Evolutionary conservation across 2,113 vertebrate genomes (phyloP).

Genomic region (Sterrhoptilus dennistouni): DNA sequence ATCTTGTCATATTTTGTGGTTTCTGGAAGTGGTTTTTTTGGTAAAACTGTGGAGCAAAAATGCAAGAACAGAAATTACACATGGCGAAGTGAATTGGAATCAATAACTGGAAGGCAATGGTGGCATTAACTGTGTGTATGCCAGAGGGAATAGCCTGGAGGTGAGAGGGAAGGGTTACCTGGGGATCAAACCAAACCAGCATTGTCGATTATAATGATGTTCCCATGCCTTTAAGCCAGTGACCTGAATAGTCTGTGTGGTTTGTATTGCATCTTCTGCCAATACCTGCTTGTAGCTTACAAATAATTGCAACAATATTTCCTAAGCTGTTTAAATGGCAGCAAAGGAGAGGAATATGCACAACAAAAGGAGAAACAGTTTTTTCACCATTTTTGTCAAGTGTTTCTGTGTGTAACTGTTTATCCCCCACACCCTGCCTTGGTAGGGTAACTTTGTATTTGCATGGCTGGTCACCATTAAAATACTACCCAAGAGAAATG

Average conservation of each 20-base stretch:
- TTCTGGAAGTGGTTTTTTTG: not conserved
- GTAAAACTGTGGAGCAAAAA: not conserved
- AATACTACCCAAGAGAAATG: not conserved
- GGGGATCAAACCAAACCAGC: not conserved
- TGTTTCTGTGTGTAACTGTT: not conserved
- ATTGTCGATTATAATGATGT: not conserved
- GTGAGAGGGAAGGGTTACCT: not conserved
- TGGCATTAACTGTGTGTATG: not conserved
- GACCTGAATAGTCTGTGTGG: not conserved
- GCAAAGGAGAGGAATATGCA: not conserved
- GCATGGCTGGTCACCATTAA: not conserved
- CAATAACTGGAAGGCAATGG: not conserved
- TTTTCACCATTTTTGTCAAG: not conserved
- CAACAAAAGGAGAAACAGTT: not conserved
- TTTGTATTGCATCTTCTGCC: not conserved
- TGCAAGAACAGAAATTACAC: not conserved
- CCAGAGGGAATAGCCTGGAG: not conserved
- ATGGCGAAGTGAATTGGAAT: not conserved
- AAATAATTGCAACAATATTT: not conserved
- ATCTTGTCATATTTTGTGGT: not conserved
- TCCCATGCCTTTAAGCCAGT: not conserved
- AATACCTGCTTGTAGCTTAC: not conserved
- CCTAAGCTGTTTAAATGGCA: not conserved
- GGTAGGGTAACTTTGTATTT: not conserved
- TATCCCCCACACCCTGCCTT: not conserved